Evolutionary conservation across 2,797 vertebrate species (phyloP), one percentile per base, ranked within the genome.

Genomic region (Microctenopoma steveboyesi): DNA sequence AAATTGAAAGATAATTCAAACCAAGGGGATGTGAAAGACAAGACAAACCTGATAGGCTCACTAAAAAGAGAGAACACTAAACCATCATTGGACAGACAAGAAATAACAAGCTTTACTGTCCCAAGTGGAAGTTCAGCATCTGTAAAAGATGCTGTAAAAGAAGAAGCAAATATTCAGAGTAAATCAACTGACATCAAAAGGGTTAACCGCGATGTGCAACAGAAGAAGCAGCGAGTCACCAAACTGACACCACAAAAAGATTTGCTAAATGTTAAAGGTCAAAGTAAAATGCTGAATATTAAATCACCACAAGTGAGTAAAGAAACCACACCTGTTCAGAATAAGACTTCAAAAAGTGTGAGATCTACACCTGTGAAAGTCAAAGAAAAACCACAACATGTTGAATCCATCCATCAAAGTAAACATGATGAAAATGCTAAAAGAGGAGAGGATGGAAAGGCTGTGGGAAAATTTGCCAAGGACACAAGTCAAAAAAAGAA

Each of bases 301-400:
- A 79, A 70, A 61, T 73, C 42, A 10, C 12, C 37, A 22, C 9
- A 13, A 9, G 42, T 27, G 22, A 62, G 55, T 54, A 71, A 65
- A 69, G 48, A 57, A 45, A 50, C 9, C 12, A 39, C 22, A 68
- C 30, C 50, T 43, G 28, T 14, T 45, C 55, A 56, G 37, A 9
- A 13, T 49, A 52, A 74, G 54, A 30, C 22, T 4, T 60, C 68
- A 46, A 78, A 73, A 16, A 40, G 52, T 57, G 53, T 59, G 27
- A 81, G 49, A 59, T 70, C 53, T 16, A 66, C 61, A 59, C 68
- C 69, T 52, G 69, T 60, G 0, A 78, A 77, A 73, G 57, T 49
- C 7, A 74, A 76, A 70, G 64, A 37, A 13, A 77, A 74, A 69
- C 27, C 9, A 1, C 69, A 69, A 46, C 37, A 60, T 42, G 49